Evolutionary conservation across 2,797 vertebrate genomes (phyloP).

Genomic region (Chiroxiphia lanceolata): DNA sequence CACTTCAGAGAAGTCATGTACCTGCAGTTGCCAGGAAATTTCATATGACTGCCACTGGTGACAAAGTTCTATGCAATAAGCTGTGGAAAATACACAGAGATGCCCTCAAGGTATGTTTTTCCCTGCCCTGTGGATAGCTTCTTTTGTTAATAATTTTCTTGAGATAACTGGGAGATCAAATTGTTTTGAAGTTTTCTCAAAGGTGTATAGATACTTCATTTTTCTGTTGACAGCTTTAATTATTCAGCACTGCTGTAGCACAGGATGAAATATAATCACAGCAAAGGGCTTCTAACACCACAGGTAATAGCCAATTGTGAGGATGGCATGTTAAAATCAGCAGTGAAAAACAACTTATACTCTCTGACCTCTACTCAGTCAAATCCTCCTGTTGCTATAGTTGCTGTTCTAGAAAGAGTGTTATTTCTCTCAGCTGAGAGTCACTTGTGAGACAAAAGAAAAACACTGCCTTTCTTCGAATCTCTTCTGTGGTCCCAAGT

Average conservation of each 20-base stretch:
- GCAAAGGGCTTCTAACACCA: slow-evolving; percentile 9
- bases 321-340: slow-evolving; percentile 25
- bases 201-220: slow-evolving; percentile 1
- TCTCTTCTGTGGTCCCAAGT: not conserved
- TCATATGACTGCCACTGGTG: not conserved
- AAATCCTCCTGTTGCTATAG: slow-evolving; percentile 50
- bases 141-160: slow-evolving; percentile 3
- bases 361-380: slow-evolving; percentile 36
- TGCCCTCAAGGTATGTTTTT: not conserved
- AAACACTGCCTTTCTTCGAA: not conserved
- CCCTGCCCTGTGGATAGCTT: not conserved
- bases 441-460: not conserved
- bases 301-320: slow-evolving; percentile 12
- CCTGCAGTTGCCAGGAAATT: not conserved
- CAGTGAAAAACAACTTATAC: slow-evolving; percentile 23
- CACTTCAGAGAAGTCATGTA: not conserved
- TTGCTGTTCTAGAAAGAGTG: not conserved
- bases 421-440: not conserved
- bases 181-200: slow-evolving; percentile 46
- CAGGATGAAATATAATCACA: slow-evolving; percentile 8
- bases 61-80: not conserved
- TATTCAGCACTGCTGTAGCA: not conserved
- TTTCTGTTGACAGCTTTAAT: slow-evolving; percentile 54
- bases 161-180: slow-evolving; percentile 11
- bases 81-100: not conserved